phyloP scores from a whole-genome alignment of 2,113 vertebrate genomes.

The Todiramphus saurophagus region DNA sequence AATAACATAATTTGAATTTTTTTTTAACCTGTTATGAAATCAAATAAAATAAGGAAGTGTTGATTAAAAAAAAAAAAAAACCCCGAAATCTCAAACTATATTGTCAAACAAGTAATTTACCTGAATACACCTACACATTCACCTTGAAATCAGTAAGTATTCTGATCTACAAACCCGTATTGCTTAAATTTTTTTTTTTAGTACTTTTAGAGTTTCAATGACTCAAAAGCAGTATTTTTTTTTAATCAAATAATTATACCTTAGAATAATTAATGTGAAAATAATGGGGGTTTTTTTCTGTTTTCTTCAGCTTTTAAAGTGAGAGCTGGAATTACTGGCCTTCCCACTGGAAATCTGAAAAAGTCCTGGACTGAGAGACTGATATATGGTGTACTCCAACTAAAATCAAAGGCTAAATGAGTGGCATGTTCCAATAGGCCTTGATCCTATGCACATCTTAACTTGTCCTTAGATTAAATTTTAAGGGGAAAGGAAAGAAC shows the following conservation, averaged over 20 bases:
- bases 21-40: too few relatives aligned
- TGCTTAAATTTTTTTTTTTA: not conserved
- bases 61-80: not conserved
- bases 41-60: not conserved
- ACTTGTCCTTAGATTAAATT: not conserved
- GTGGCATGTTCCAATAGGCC: not conserved
- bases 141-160: conserved; percentile 1
- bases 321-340: not conserved
- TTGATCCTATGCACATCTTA: not conserved
- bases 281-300: not conserved
- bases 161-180: not conserved
- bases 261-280: not conserved
- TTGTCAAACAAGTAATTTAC: conserved; percentile 4
- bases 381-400: not conserved
- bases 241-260: not conserved
- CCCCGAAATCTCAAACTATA: not conserved
- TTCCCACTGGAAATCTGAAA: not conserved
- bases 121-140: not conserved
- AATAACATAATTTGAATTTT: not conserved
- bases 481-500: not conserved
- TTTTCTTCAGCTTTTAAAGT: not conserved
- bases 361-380: not conserved
- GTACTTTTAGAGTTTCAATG: not conserved
- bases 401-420: not conserved
- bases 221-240: not conserved